A percentile compares a stretch with the other conserved stretches of the same genome.
Conservation (phyloP, 64 coral and sea anemone genomes). For the Actinia equina region DNA sequence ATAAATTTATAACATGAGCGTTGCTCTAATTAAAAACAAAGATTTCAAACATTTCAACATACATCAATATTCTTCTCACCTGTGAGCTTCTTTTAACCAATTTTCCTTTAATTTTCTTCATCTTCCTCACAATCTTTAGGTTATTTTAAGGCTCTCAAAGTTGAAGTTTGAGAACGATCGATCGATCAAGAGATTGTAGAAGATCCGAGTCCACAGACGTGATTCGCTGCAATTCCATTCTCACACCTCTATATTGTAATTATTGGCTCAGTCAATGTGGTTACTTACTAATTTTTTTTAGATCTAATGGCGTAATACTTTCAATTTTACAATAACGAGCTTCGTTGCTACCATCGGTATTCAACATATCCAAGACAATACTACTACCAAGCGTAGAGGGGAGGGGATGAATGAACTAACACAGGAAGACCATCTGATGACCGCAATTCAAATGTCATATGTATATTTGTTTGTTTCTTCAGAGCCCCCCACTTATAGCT, state of each 20-base stretch:
- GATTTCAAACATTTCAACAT: neutral
- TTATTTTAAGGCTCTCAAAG: neutral
- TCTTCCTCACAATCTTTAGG: neutral
- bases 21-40: neutral
- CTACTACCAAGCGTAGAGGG: neutral
- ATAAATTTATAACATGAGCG: neutral
- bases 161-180: constrained; percentile 15
- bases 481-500: too few relatives aligned
- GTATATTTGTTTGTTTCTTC: too few relatives aligned
- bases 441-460: too few relatives aligned
- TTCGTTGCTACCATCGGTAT: constrained; percentile 14
- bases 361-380: constrained; percentile 15
- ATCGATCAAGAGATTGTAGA: neutral
- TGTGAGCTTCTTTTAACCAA: constrained; percentile 49
- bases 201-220: neutral
- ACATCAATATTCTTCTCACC: neutral
- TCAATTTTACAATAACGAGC: neutral
- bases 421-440: neutral
- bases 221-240: neutral
- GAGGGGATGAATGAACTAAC: neutral
- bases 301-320: neutral
- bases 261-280: neutral
- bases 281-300: neutral
- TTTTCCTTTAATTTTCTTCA: constrained; percentile 67
- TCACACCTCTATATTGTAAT: neutral